phyloP scores from a whole-genome alignment of 2,888 invertebrate species.

The Melikaiella ostensackeni region DNA sequence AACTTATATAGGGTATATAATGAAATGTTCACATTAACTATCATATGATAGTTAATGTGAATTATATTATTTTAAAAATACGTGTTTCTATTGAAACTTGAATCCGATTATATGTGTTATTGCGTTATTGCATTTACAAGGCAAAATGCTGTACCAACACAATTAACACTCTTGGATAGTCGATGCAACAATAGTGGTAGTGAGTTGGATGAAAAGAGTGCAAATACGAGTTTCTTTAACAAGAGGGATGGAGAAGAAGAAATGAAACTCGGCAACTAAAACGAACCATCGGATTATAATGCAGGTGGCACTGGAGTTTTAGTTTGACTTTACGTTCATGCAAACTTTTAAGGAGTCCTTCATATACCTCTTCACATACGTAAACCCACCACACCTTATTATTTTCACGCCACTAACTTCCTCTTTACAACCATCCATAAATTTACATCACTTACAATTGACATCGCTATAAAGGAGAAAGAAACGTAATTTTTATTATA shows the following conservation, averaged over 20 bases:
- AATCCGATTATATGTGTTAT: background rate
- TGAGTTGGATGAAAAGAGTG: conserved; percentile 33
- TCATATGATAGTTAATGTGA: too few relatives aligned
- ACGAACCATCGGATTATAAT: conserved; percentile 61
- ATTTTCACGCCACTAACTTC: conserved; percentile 22
- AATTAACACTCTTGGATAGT: conserved; percentile 57
- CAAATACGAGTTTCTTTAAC: conserved; percentile 53
- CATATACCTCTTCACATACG: conserved; percentile 45
- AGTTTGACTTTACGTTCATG: conserved; percentile 60
- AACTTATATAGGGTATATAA: background rate
- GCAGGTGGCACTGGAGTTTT: conserved; percentile 62
- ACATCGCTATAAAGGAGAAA: too few relatives aligned
- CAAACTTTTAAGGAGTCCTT: conserved; percentile 56
- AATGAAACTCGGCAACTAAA: conserved; percentile 49
- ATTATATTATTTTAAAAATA: too few relatives aligned
- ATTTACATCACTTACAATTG: too few relatives aligned
- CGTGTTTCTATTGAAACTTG: background rate
- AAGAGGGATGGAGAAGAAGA: conserved; percentile 46
- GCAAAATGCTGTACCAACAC: conserved; percentile 58
- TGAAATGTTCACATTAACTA: background rate
- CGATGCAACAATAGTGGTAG: background rate
- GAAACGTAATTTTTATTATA: too few relatives aligned
- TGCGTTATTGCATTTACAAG: conserved; percentile 56
- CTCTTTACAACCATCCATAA: background rate
- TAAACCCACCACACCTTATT: conserved; percentile 7